Evolutionary conservation across 2,797 vertebrate genomes (phyloP).

Genomic region (Falco biarmicus): DNA sequence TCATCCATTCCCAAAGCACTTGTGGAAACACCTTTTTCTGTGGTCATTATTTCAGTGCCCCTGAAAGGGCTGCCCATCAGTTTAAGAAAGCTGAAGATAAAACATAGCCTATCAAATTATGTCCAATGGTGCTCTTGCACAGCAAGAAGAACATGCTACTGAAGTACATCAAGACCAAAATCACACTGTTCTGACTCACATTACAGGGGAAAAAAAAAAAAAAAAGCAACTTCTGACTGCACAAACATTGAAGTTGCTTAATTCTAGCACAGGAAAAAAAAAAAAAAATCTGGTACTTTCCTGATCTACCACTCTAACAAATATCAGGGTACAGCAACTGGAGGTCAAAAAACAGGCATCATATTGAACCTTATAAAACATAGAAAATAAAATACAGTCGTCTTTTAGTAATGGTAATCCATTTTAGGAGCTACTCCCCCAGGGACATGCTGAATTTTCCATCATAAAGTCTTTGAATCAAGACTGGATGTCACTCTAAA

Average conservation of each 20-base stretch:
- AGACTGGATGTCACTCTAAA: background rate
- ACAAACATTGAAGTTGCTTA: background rate
- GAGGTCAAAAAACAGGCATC: background rate
- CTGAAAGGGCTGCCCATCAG: background rate
- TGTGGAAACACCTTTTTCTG: background rate
- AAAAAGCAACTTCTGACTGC: background rate
- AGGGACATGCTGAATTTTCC: background rate
- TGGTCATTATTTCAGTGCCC: background rate
- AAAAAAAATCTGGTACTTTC: background rate
- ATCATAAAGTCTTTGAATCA: background rate
- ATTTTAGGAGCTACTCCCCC: background rate
- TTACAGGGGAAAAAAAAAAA: too few relatives aligned
- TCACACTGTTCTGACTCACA: background rate
- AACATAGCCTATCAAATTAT: background rate
- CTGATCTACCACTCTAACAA: background rate
- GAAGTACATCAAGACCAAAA: background rate
- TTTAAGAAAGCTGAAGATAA: background rate
- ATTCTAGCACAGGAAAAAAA: background rate
- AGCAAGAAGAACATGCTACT: background rate
- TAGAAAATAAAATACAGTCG: background rate
- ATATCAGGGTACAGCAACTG: background rate
- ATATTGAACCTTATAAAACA: background rate
- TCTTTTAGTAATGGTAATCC: background rate
- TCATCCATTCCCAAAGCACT: background rate
- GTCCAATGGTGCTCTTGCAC: background rate